These are phyloP conservation scores for Acronicta alni DNA, from an alignment of 2,888 invertebrate species.

Conservation along the genomic window DNA sequence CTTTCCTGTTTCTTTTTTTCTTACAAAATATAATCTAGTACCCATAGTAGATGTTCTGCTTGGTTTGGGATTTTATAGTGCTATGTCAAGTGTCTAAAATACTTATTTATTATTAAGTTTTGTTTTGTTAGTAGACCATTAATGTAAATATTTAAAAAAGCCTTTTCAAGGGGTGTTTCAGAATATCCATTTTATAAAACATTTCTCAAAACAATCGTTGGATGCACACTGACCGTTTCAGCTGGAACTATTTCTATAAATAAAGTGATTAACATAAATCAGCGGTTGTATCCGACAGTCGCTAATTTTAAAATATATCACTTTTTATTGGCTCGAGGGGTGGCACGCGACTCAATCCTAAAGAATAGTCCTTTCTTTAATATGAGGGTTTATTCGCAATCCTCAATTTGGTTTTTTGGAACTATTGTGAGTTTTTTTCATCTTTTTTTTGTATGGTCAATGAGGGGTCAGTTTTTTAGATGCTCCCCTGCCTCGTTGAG, in stretches of 20 bases:
- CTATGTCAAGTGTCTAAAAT: too few species aligned
- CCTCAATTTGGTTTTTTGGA: slow-evolving; percentile 74
- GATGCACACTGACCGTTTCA: neutral
- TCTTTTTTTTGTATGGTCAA: slow-evolving; percentile 81
- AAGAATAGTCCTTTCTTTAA: slow-evolving; percentile 76
- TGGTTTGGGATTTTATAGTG: too few species aligned
- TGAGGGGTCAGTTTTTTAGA: slow-evolving; percentile 86
- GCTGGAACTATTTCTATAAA: neutral
- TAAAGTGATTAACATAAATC: slow-evolving; percentile 43
- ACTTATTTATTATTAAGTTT: too few species aligned
- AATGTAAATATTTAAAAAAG: too few species aligned
- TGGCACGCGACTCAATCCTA: slow-evolving; percentile 73
- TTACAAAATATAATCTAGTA: too few species aligned
- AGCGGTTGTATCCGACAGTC: slow-evolving; percentile 42
- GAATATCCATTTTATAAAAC: too few species aligned
- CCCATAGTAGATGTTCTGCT: too few species aligned
- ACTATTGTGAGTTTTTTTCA: slow-evolving; percentile 70
- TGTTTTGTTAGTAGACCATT: too few species aligned
- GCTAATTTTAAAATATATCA: slow-evolving; percentile 63
- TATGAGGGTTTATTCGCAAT: slow-evolving; percentile 75
- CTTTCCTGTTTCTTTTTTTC: too few species aligned
- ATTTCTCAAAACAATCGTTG: too few species aligned
- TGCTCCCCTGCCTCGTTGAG: slow-evolving; percentile 68
- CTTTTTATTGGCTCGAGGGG: slow-evolving; percentile 66
- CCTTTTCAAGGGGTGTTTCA: too few species aligned